Percentiles rank a stretch among this genome's conserved stretches.
These are phyloP conservation scores for Bujurquina vittata DNA, from an alignment of 2,113 vertebrate species.

Conservation along the genomic window DNA sequence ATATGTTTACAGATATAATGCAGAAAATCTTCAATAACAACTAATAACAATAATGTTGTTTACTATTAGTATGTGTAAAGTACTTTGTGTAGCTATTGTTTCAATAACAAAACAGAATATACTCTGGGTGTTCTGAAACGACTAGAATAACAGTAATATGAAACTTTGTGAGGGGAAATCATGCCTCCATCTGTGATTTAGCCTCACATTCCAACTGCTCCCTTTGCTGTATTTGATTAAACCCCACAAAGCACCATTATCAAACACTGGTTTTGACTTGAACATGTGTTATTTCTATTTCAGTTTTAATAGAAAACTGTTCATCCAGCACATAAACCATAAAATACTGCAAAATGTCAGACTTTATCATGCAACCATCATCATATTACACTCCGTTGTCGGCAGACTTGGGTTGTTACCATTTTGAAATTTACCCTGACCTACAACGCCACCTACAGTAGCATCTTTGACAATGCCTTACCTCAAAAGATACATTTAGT, in stretches of 20 bases:
- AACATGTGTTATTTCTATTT: conserved; percentile 75
- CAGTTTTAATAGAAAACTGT: conserved; percentile 77
- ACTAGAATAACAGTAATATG: conserved; percentile 34
- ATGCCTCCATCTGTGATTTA: conserved; percentile 52
- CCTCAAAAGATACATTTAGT: conserved; percentile 39
- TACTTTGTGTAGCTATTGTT: background rate
- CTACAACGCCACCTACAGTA: conserved; percentile 75
- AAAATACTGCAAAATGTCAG: conserved; percentile 65
- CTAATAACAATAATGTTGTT: background rate
- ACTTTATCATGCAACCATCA: conserved; percentile 71
- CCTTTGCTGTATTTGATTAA: conserved; percentile 60
- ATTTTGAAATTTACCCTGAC: conserved; percentile 59
- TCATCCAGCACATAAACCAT: conserved; percentile 73
- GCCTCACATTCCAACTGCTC: conserved; percentile 53
- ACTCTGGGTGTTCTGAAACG: background rate
- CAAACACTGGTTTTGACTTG: conserved; percentile 67
- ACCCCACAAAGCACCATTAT: conserved; percentile 53
- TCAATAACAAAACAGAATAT: background rate
- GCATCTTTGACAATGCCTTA: conserved; percentile 42
- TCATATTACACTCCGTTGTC: conserved; percentile 63
- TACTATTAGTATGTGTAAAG: background rate
- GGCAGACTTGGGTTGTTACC: conserved; percentile 34
- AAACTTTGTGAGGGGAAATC: conserved; percentile 46
- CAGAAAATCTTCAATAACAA: background rate
- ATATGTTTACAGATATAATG: background rate